These are phyloP conservation scores for Drosophila kuntzei DNA, from an alignment of 2,888 invertebrate genomes.

Conservation along the genomic window DNA sequence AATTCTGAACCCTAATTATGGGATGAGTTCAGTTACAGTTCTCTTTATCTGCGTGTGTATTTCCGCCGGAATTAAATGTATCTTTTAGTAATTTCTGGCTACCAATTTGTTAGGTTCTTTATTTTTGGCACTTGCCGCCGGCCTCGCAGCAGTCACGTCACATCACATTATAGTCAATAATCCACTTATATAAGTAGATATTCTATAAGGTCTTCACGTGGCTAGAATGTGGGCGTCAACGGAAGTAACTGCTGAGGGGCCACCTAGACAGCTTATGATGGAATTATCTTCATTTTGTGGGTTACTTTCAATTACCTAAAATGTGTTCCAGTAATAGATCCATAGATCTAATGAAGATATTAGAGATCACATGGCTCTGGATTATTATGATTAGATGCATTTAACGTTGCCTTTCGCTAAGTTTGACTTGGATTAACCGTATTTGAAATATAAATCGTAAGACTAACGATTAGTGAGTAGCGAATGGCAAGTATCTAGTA, in stretches of 20 bases:
- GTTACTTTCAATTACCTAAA: constrained; percentile 2
- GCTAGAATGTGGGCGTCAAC: constrained; percentile 64
- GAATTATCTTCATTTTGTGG: constrained; percentile 34
- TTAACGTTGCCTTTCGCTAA: constrained; percentile 11
- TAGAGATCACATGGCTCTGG: constrained; percentile 40
- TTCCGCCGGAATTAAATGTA: constrained; percentile 78
- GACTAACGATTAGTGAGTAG: constrained; percentile 3
- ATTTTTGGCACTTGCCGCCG: constrained; percentile 63
- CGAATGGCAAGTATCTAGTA: constrained; percentile 8
- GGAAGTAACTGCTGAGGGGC: constrained; percentile 60
- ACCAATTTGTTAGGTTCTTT: constrained; percentile 27
- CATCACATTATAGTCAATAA: constrained; percentile 64
- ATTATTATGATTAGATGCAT: constrained; percentile 14
- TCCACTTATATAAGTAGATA: constrained; percentile 58
- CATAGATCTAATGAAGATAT: constrained; percentile 64
- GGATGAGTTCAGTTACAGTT: constrained; percentile 46
- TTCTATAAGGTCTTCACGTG: constrained; percentile 4
- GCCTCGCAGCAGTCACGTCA: constrained; percentile 58
- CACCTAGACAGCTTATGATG: constrained; percentile 44
- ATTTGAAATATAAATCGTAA: neutral
- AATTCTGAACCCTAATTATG: constrained; percentile 78
- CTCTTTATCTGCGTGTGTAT: constrained; percentile 30
- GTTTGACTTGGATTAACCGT: constrained; percentile 12
- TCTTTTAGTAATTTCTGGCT: constrained; percentile 33
- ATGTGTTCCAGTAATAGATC: constrained; percentile 20